Base-by-base conservation (phyloP, 2,113 vertebrate species). In the Mus spicilegus region DNA sequence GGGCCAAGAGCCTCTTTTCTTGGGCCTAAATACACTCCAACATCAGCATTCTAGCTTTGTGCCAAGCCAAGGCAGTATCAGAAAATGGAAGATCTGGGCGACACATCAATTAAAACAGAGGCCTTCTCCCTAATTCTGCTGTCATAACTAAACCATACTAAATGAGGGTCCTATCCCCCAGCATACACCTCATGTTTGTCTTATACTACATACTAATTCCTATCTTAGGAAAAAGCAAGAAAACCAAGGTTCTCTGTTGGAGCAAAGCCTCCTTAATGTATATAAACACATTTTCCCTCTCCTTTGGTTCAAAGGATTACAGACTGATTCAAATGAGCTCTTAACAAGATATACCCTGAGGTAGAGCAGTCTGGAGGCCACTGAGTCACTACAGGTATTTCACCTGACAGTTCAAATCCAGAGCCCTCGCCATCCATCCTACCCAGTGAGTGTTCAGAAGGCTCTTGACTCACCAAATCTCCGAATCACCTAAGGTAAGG, bases 181-280 rank as follows among this genome's bases (percentile, higher is more conserved):
- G n/a, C 17, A 89, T 54, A 84, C 20, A 85, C 24, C 76, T 87
- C 73, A 73, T 6, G 19, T 54, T 63, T 93, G 78, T 85, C 82
- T 95, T 42, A 46, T 39, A 46, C 39, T 65, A 49, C 80, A 72
- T 78, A 51, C 63, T 84, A 94, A 87, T 76, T 91, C 70, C 84
- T 93, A 42, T 84, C 82, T 94, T 75, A 61, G 16, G 54, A 85
- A 49, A 90, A 92, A 94, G 61, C 30, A 73, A 67, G 14, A 93
- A 46, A 93, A 61, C 77, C 26, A 51, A 80, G 75, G 80, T 91
- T 91, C 78, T 82, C 96, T 56, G 90, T 49, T 93, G 51, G 92
- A 77, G 87, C 78, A 20, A 69, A 84, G 75, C 78, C 91, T 91
- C 58, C 65, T 49, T 70, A 95, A 92, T 56, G 61, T 49, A 89